Evolutionary conservation across 1,140 invertebrate species (phyloP).

Genomic region (Drosophila lacertosa): DNA sequence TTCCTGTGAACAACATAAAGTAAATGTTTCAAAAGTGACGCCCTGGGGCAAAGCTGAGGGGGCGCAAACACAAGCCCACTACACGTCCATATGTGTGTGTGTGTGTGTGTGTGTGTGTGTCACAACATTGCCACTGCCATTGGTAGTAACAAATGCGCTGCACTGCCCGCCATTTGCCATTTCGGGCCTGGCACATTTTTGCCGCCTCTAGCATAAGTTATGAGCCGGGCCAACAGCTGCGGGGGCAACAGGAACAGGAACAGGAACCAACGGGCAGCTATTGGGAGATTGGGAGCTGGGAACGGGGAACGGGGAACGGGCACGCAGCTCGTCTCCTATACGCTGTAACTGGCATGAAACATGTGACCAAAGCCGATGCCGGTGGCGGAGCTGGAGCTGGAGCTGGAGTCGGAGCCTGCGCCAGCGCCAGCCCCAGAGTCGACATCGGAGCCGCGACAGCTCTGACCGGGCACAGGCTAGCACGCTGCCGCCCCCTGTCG

Average conservation of each 20-base stretch:
- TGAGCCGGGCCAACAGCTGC: slow-evolving; percentile 45
- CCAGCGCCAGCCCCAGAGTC: too few species aligned
- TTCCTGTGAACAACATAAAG: slow-evolving; percentile 82
- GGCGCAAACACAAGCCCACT: background rate
- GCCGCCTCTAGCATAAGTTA: slow-evolving; percentile 69
- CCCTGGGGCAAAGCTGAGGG: slow-evolving; percentile 38
- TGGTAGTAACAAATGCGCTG: slow-evolving; percentile 72
- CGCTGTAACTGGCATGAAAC: slow-evolving; percentile 74
- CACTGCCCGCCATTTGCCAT: slow-evolving; percentile 62
- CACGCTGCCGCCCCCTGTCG: slow-evolving; percentile 59
- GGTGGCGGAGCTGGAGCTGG: too few species aligned
- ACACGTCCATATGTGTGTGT: slow-evolving; percentile 15
- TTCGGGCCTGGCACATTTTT: slow-evolving; percentile 45
- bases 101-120: slow-evolving; percentile 44
- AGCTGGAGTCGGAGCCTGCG: too few species aligned
- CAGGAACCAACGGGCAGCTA: background rate
- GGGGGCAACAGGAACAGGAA: background rate
- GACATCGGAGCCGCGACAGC: slow-evolving; percentile 34
- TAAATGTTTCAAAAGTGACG: slow-evolving; percentile 81
- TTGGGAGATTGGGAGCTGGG: too few species aligned
- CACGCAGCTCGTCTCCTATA: slow-evolving; percentile 24
- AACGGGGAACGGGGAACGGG: background rate
- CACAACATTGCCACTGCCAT: slow-evolving; percentile 63
- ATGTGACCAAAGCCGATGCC: slow-evolving; percentile 65
- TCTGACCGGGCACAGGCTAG: slow-evolving; percentile 16